Evolutionary conservation across 1,140 invertebrate genomes (phyloP).

Genomic region (Drosophila quadrilineata): DNA sequence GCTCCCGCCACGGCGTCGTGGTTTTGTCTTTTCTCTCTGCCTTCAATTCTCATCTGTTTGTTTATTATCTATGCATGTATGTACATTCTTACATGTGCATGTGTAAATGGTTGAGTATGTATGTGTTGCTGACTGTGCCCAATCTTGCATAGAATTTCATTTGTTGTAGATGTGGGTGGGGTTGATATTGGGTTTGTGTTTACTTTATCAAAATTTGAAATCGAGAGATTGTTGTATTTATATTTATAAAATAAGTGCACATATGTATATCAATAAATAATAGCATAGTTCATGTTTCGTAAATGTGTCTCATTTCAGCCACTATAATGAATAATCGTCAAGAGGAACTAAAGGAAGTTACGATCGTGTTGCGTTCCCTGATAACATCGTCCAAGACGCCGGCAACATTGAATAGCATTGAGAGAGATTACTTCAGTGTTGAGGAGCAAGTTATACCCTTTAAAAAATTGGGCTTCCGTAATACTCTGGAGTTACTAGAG

Average conservation of each 20-base stretch:
- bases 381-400: conserved; percentile 64
- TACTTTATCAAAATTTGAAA: conserved; percentile 31
- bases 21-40: too few relatives aligned
- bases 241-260: background rate
- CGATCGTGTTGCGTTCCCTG: conserved; percentile 58
- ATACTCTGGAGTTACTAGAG: conserved; percentile 40
- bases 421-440: conserved; percentile 47
- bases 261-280: background rate
- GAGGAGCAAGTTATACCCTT: conserved; percentile 53
- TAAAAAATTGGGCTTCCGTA: conserved; percentile 39
- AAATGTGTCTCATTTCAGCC: conserved; percentile 7
- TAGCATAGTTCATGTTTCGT: conserved; percentile 1
- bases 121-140: conserved; percentile 6
- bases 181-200: conserved; percentile 14
- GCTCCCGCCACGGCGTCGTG: too few relatives aligned
- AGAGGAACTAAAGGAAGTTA: conserved; percentile 30
- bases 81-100: background rate
- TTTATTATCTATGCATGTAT: background rate
- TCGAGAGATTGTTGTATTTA: conserved; percentile 17
- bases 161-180: conserved; percentile 27
- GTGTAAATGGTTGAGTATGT: background rate
- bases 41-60: background rate
- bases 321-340: background rate
- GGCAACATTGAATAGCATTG: conserved; percentile 34
- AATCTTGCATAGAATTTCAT: conserved; percentile 31